Conservation (phyloP, 2,113 vertebrate species). For the Oplegnathus fasciatus region DNA sequence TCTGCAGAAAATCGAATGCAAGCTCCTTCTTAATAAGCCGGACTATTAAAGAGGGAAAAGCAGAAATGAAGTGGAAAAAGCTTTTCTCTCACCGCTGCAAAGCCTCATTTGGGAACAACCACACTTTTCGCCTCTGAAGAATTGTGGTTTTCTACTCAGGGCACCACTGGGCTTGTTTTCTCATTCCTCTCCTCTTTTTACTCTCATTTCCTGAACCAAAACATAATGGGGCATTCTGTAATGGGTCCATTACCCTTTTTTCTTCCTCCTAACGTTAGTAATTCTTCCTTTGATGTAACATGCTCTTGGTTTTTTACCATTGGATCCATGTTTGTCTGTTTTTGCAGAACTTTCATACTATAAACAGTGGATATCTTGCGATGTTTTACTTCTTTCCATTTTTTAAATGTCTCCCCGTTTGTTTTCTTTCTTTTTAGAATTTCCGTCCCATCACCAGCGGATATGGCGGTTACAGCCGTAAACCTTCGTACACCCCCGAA, state of each 20-base stretch:
- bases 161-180: constrained; percentile 41
- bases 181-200: constrained; percentile 16
- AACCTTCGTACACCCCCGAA: constrained; percentile 75
- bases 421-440: constrained; percentile 82
- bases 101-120: constrained; percentile 53
- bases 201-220: constrained; percentile 37
- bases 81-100: constrained; percentile 21
- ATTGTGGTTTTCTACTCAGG: constrained; percentile 59
- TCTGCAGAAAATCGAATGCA: constrained; percentile 51
- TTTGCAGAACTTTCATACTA: background rate
- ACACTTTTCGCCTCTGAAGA: constrained; percentile 43
- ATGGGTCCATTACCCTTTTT: constrained; percentile 26
- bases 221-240: constrained; percentile 29
- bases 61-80: constrained; percentile 53
- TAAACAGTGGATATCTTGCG: background rate
- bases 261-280: background rate
- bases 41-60: constrained; percentile 30
- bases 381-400: background rate
- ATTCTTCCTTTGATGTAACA: background rate
- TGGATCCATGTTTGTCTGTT: background rate
- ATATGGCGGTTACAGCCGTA: constrained; percentile 81
- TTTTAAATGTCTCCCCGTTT: background rate
- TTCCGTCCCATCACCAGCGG: constrained; percentile 86
- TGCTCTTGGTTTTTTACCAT: background rate
- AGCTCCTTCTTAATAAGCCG: constrained; percentile 45